Evolutionary conservation across 2,113 vertebrate genomes (phyloP), one percentile per base, ranked within the genome.

Genomic region (Campylorhamphus procurvoides): DNA sequence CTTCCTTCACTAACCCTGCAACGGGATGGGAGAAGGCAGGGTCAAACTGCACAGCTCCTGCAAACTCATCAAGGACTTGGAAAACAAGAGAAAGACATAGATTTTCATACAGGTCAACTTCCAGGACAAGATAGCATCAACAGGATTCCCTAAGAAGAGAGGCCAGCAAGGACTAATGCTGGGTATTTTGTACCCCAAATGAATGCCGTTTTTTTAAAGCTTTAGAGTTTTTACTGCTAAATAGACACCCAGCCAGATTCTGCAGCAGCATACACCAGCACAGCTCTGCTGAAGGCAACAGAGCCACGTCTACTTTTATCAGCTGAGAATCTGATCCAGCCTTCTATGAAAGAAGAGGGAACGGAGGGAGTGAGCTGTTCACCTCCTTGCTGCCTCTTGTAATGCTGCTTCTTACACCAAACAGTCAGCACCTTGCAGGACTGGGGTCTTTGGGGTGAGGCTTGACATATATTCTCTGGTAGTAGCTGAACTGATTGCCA

Each of bases 21-120:
- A 1, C 0, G 5, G 77, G 58, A 25, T 46, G 33, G 53, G 11
- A 33, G 52, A 40, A 68, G 44, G 66, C 71, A 85, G 76, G n/a
- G 28, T n/a, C 0, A 1, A 52, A 62, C 62, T 55, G 35, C 1
- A 9, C 33, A 19, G 3, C 0, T 29, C 28, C 49, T 53, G 79
- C 53, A 64, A 80, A 28, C 40, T 39, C 79, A 12, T 40, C 9
- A 0, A 5, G 8, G 33, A n/a, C 13, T 28, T 18, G 5, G 23
- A 58, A 39, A 49, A 53, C 12, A 12, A 56, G 35, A 50, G 53
- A 42, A 40, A 37, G 18, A 31, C 4, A 18, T 0, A 1, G 53
- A 28, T 85, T 71, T 66, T 40, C 66, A 20, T 5, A 20, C 9
- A 29, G 31, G 18, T 59, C 52, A 71, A 0, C 63, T 31, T 80